Evolutionary conservation across 2,888 invertebrate genomes (phyloP).

Genomic region (Junonia oenone): DNA sequence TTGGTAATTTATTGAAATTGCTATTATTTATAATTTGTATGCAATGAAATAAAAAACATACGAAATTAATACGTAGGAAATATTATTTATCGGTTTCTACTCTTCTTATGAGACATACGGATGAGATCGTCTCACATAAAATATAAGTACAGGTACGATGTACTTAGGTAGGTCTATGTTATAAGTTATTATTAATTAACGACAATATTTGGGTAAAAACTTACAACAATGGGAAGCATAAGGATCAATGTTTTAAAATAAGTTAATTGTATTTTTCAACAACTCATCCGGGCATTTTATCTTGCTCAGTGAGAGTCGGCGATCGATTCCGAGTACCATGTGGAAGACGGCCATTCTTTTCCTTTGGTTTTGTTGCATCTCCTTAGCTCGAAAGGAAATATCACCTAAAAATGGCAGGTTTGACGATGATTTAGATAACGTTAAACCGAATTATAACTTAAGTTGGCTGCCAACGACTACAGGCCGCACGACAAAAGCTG

Average conservation of each 20-base stretch:
- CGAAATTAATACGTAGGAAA: too few relatives aligned
- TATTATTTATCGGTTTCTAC: too few relatives aligned
- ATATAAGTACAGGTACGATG: too few relatives aligned
- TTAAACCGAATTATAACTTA: conserved; percentile 11
- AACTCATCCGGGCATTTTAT: conserved; percentile 15
- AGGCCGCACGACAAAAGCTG: conserved; percentile 35
- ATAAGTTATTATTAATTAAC: not conserved
- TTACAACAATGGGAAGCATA: conserved; percentile 21
- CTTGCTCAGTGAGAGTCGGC: conserved; percentile 16
- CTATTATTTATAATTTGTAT: too few relatives aligned
- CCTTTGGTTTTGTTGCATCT: conserved; percentile 10
- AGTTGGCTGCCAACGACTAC: conserved; percentile 33
- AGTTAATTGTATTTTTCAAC: conserved; percentile 20
- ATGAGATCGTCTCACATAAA: too few relatives aligned
- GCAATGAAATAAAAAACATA: too few relatives aligned
- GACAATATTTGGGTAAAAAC: not conserved
- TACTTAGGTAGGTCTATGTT: not conserved
- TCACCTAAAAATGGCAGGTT: conserved; percentile 1
- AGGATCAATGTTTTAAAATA: conserved; percentile 29
- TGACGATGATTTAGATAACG: conserved; percentile 14
- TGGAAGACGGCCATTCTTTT: conserved; percentile 10
- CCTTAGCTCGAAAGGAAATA: conserved; percentile 9
- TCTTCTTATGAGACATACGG: too few relatives aligned
- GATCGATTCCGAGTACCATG: conserved; percentile 20
- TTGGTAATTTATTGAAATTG: too few relatives aligned